Percentiles rank a stretch among this genome's conserved stretches.
Conservation (phyloP, 1,140 invertebrate species). For the Goniozus legneri region DNA sequence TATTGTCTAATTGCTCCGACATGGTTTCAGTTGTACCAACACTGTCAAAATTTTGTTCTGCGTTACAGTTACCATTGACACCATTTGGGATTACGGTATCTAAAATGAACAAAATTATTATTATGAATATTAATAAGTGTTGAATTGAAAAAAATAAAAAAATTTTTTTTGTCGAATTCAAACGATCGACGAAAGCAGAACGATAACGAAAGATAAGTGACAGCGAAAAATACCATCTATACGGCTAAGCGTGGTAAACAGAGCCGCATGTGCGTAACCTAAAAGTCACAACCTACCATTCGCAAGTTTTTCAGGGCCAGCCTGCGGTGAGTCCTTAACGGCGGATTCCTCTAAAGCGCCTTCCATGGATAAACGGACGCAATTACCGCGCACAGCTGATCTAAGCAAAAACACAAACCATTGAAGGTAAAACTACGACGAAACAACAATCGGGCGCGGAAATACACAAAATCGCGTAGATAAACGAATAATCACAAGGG, state of each 20-base stretch:
- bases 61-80: constrained; percentile 44
- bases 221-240: no score
- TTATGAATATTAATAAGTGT: constrained; percentile 22
- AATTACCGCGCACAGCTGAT: constrained; percentile 34
- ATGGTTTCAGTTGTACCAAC: constrained; percentile 16
- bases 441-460: no score
- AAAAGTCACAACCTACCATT: no score
- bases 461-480: no score
- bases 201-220: not conserved
- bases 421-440: not conserved
- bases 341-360: constrained; percentile 45
- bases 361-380: no score
- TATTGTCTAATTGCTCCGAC: constrained; percentile 18
- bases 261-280: no score
- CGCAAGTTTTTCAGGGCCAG: constrained; percentile 29
- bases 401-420: constrained; percentile 26
- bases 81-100: constrained; percentile 47
- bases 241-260: no score
- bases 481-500: no score
- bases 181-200: constrained; percentile 6
- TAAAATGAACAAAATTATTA: constrained; percentile 12
- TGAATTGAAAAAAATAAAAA: constrained; percentile 15
- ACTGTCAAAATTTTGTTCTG: constrained; percentile 35
- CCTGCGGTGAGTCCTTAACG: constrained; percentile 46
- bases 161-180: constrained; percentile 2